Conservation (phyloP, 2,797 vertebrate genomes). For the Rhinella marina region DNA sequence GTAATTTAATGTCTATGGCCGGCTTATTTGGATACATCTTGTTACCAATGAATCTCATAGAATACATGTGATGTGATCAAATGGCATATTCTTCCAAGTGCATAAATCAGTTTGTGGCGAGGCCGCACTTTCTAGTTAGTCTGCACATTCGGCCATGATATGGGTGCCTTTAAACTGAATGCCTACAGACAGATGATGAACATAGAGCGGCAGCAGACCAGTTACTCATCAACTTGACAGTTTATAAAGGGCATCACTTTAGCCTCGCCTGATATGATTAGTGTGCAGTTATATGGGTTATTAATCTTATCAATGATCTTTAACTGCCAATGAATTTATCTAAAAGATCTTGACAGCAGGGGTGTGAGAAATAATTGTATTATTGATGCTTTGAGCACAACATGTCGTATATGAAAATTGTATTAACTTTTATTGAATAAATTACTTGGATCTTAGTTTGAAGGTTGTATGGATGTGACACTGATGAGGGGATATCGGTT, state of each 20-base stretch:
- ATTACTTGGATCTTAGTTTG: conserved; percentile 1
- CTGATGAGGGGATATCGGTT: not conserved
- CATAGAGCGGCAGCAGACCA: conserved; percentile 21
- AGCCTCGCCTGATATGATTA: conserved; percentile 43
- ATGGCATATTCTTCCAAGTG: not conserved
- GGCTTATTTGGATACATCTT: not conserved
- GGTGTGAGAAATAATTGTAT: conserved; percentile 35
- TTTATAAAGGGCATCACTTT: conserved; percentile 46
- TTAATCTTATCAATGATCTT: conserved; percentile 50
- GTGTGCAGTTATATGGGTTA: conserved; percentile 37
- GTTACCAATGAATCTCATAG: not conserved
- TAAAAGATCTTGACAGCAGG: conserved; percentile 34
- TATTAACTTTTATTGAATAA: conserved; percentile 34
- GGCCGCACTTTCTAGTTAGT: not conserved
- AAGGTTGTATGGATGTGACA: conserved; percentile 2
- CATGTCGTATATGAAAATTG: conserved; percentile 1
- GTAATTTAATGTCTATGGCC: too few species aligned
- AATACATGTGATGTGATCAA: not conserved
- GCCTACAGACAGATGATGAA: not conserved
- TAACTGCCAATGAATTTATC: conserved; percentile 29
- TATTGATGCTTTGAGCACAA: conserved; percentile 34
- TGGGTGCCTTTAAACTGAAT: not conserved
- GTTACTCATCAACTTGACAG: conserved; percentile 36
- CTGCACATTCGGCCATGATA: not conserved
- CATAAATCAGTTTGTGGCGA: not conserved